Base-by-base conservation (phyloP, 2,113 vertebrate species). In the Larimichthys polyactis region DNA sequence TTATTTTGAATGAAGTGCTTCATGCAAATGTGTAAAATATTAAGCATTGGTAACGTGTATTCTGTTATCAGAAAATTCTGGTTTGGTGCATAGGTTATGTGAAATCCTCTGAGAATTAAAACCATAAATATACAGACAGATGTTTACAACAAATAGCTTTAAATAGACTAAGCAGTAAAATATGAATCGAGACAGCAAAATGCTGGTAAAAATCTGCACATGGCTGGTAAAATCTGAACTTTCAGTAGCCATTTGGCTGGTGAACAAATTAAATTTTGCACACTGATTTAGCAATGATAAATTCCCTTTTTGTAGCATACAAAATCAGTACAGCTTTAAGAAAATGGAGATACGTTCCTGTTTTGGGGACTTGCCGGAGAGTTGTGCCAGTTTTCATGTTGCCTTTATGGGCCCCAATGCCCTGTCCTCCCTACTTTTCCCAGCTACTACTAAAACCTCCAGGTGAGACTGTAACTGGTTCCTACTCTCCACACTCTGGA, bases 331-430 rank as follows among this genome's bases (percentile, higher is more conserved):
- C 32, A 32, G 36, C 36, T 40, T 40, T 40, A 40, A 40, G 14
- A 46, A 29, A 11, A 7, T 49, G 2, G 36, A 62, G 36, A 49
- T 6, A 11, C 32, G 59, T 67, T 52, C 36, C 14, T 66, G 36
- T 36, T 20, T 17, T 27, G 9, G 27, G 44, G 59, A 55, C 64
- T 60, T 78, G 81, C 70, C 81, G 70, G 51, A 80, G 80, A 89
- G 82, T 90, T 86, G 54, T 90, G 79, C 71, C 79, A 62, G 68
- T 78, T 75, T 84, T 83, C 74, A 85, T 80, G 76, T 87, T 80
- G 79, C 89, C 88, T 89, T 48, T 84, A 63, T 82, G 79, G 88
- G 86, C 83, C 89, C 83, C 81, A 4, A 58, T 67, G 65, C 67
- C 60, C 58, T n/a, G 44, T 62, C 73, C 66, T 52, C 24, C 72